These are phyloP conservation scores for Dipus sagitta DNA, from an alignment of 2,797 vertebrate species.

Conservation along the genomic window DNA sequence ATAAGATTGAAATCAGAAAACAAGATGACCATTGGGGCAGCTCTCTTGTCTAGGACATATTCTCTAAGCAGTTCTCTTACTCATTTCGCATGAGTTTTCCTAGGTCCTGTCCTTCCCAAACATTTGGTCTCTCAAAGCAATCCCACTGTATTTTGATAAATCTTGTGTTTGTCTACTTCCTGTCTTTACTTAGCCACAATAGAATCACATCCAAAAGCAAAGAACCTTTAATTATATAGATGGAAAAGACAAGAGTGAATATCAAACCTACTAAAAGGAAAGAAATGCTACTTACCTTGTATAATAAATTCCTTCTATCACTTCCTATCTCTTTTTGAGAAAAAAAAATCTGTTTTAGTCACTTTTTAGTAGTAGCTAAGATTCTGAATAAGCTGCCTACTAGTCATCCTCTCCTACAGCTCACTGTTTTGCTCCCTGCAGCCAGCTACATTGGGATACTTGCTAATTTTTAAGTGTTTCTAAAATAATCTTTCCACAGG, in stretches of 20 bases:
- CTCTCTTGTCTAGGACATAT: background rate
- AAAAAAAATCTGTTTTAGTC: too few species aligned
- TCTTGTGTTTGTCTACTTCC: constrained; percentile 17
- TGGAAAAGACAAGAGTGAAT: background rate
- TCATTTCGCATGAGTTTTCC: background rate
- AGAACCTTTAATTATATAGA: background rate
- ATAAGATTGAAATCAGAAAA: background rate
- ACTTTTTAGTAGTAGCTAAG: too few species aligned
- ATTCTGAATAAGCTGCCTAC: too few species aligned
- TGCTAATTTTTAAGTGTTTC: too few species aligned
- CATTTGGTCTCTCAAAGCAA: background rate
- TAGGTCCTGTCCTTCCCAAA: background rate
- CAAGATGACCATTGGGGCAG: background rate
- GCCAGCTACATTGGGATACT: too few species aligned
- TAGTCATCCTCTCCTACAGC: too few species aligned
- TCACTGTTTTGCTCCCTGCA: too few species aligned
- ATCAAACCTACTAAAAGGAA: background rate
- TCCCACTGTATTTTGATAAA: background rate
- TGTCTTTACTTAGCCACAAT: background rate
- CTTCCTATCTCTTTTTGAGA: too few species aligned
- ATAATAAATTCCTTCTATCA: background rate
- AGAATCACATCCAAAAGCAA: background rate
- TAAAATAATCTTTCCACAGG: too few species aligned
- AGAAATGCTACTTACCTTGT: background rate
- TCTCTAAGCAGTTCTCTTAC: background rate